A percentile compares a stretch with the other conserved stretches of the same genome.
phyloP scores from a whole-genome alignment of 2,888 invertebrate species.

The Lasiommata megera region DNA sequence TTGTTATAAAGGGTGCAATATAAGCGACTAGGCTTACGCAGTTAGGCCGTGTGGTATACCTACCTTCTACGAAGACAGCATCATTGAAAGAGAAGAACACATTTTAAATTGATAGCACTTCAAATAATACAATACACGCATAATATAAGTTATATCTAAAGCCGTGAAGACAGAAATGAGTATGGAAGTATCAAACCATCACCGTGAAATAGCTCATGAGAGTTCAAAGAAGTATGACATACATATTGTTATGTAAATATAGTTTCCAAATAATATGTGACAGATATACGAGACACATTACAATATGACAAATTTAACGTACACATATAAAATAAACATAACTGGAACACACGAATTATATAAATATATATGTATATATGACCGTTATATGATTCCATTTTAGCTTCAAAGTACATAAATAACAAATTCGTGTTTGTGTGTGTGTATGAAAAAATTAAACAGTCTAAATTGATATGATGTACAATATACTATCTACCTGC shows the following conservation, averaged over 20 bases:
- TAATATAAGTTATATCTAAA: constrained; percentile 27
- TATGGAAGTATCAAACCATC: constrained; percentile 73
- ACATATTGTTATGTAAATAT: not conserved
- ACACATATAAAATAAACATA: no score
- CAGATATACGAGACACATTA: not conserved
- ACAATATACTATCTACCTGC: not conserved
- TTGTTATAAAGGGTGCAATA: constrained; percentile 36
- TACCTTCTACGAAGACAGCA: constrained; percentile 65
- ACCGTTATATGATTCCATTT: no score
- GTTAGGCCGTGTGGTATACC: constrained; percentile 50
- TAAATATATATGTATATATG: no score
- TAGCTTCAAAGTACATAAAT: no score
- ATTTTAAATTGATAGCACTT: constrained; percentile 35
- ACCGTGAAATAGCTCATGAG: constrained; percentile 60
- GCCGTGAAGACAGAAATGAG: constrained; percentile 47
- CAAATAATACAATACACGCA: constrained; percentile 35
- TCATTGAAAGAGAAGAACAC: constrained; percentile 41
- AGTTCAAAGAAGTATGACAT: not conserved
- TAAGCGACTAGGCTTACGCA: constrained; percentile 42
- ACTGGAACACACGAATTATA: no score
- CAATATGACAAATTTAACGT: not conserved
- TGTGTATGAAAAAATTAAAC: not conserved
- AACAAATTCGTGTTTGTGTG: not conserved
- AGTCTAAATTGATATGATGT: not conserved
- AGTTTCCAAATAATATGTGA: no score